Conservation (phyloP, 2,888 invertebrate genomes). For the Julus scandinavius region DNA sequence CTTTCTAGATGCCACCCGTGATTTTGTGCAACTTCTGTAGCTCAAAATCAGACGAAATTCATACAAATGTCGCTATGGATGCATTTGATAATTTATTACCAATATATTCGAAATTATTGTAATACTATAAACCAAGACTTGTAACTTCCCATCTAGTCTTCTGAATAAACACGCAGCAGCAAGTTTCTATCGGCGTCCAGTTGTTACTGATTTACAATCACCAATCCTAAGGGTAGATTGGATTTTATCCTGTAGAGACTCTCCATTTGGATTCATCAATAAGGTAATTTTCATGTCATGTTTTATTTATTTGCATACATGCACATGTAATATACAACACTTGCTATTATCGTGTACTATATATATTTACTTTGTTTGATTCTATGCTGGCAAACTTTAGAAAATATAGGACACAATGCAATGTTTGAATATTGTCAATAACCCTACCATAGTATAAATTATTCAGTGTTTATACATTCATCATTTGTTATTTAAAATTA, state of each 20-base stretch:
- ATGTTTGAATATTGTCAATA: no score
- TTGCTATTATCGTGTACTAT: no score
- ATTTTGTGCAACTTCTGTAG: conserved; percentile 53
- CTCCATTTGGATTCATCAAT: background rate
- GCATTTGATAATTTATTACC: conserved; percentile 52
- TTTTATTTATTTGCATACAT: background rate
- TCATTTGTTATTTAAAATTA: no score
- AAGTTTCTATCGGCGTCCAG: conserved; percentile 47
- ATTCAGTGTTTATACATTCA: no score
- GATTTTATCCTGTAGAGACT: background rate
- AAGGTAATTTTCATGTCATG: background rate
- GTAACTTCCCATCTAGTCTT: conserved; percentile 54
- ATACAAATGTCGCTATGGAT: conserved; percentile 46
- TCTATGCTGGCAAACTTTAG: no score
- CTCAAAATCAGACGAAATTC: conserved; percentile 49
- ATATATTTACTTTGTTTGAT: no score
- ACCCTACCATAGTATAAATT: no score
- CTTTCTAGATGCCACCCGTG: conserved; percentile 40
- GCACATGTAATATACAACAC: background rate
- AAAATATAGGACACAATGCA: no score
- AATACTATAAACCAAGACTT: conserved; percentile 53
- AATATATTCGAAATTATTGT: conserved; percentile 52
- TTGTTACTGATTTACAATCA: background rate
- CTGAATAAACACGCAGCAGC: conserved; percentile 50
- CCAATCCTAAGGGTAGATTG: background rate